Base-by-base conservation (phyloP, 2,797 vertebrate species). In the Hemitrygon akajei region DNA sequence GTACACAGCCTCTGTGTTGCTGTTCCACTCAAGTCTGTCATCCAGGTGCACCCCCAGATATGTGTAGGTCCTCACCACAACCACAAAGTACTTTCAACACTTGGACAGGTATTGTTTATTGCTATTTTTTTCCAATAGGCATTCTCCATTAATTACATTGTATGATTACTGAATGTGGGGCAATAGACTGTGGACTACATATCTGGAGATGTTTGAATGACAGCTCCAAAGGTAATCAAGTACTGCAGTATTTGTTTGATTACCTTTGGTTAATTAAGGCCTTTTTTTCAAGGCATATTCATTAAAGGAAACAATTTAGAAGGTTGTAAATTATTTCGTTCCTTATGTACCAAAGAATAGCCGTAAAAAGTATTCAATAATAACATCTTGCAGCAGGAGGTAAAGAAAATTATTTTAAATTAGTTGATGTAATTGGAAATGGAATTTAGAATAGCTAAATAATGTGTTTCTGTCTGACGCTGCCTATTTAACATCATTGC, bases 241-340 rank as follows among this genome's bases (percentile, higher is more conserved):
- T 60, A n/a, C 56, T 3, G 27, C 22, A 27, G 12, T 60, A 22
- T 60, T 86, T 56, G 22, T 30, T 87, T 63, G 11, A 87, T 87
- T 60, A 60, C 84, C 60, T 87, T 87, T 63, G 56, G 22, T 4
- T 86, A 86, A 86, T 86, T 30, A 86, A 86, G 60, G 30, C 47
- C 2, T 63, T n/a, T 87, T 86, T n/a, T 60, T 63, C 1, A 56
- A 60, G 25, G 56, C 30, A 27, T 10, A 40, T 1, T 20, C 47
- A 86, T 86, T 86, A 58, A 58, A 58, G 81, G 22, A 86, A 86
- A 86, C 11, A 30, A 20, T 87, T 87, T 87, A 27, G 58, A 87
- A 87, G 58, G 47, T 27, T 16, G 20, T n/a, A 63, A 27, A 30
- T 80, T 80, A 40, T 80, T 80, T 40, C 40, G 79, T 80, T 80